Evolutionary conservation across 2,888 invertebrate genomes (phyloP).

Genomic region (Standfussiana lucernea): DNA sequence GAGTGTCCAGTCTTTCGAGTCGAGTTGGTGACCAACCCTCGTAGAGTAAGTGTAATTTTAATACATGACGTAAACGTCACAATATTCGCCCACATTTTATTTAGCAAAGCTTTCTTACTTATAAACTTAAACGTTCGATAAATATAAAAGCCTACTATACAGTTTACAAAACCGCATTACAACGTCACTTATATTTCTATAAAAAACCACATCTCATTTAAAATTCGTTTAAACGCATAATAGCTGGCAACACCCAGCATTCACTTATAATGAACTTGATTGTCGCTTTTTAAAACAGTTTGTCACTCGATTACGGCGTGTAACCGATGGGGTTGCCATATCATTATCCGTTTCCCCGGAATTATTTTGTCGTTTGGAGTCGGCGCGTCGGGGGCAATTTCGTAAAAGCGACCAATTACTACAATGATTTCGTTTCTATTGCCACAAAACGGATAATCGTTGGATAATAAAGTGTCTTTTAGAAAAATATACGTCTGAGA

Average conservation of each 20-base stretch:
- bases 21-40: too few relatives aligned
- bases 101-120: not conserved
- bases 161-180: conserved; percentile 46
- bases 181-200: conserved; percentile 43
- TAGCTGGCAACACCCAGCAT: conserved; percentile 68
- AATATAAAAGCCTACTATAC: conserved; percentile 11
- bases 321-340: conserved; percentile 83
- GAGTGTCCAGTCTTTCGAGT: too few relatives aligned
- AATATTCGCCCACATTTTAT: not conserved
- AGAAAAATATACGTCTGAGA: conserved; percentile 85
- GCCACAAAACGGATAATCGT: conserved; percentile 87
- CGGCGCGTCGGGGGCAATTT: conserved; percentile 85
- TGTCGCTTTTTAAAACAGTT: conserved; percentile 86
- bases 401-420: conserved; percentile 78
- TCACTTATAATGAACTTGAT: conserved; percentile 73
- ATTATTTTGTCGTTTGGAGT: conserved; percentile 86
- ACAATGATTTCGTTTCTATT: conserved; percentile 85
- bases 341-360: conserved; percentile 85
- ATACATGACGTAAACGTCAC: not conserved
- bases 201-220: conserved; percentile 61
- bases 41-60: not conserved
- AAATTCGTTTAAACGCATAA: conserved; percentile 63
- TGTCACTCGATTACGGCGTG: conserved; percentile 89
- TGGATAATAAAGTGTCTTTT: conserved; percentile 90
- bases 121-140: not conserved